Percentiles rank a stretch among this genome's conserved stretches.
Conservation (phyloP, 2,797 vertebrate genomes). For the Carcharodon carcharias region DNA sequence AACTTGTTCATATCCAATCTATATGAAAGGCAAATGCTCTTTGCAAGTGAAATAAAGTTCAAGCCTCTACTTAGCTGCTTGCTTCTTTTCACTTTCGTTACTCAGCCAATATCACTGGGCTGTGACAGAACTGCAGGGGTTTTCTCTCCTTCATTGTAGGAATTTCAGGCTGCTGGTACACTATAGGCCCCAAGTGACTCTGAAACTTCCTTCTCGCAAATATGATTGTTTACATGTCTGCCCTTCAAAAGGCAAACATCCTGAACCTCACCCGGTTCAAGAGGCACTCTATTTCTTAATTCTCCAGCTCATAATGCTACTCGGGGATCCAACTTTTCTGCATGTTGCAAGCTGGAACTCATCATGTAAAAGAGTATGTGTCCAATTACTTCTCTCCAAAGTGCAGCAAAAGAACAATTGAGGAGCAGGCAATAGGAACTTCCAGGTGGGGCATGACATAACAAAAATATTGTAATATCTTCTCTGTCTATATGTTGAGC, state of each 20-base stretch:
- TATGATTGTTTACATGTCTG: neutral
- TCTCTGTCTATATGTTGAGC: neutral
- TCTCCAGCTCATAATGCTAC: neutral
- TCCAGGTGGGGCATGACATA: neutral
- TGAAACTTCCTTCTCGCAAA: neutral
- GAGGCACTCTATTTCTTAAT: neutral
- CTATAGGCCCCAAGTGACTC: neutral
- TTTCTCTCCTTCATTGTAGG: neutral
- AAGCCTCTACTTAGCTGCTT: too few species aligned
- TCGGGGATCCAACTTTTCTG: neutral
- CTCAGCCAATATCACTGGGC: neutral
- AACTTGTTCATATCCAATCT: neutral
- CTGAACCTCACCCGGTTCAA: neutral
- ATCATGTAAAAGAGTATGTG: neutral
- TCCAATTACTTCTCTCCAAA: neutral
- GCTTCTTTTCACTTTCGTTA: too few species aligned
- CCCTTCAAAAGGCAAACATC: neutral
- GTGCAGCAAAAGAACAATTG: neutral
- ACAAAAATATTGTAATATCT: neutral
- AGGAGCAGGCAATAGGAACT: neutral
- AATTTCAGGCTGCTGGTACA: neutral
- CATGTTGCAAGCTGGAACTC: neutral
- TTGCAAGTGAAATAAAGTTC: too few species aligned
- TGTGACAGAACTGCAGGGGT: neutral
- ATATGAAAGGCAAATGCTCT: too few species aligned